Conservation (phyloP, 2,888 invertebrate genomes). For the Seira ritae region DNA sequence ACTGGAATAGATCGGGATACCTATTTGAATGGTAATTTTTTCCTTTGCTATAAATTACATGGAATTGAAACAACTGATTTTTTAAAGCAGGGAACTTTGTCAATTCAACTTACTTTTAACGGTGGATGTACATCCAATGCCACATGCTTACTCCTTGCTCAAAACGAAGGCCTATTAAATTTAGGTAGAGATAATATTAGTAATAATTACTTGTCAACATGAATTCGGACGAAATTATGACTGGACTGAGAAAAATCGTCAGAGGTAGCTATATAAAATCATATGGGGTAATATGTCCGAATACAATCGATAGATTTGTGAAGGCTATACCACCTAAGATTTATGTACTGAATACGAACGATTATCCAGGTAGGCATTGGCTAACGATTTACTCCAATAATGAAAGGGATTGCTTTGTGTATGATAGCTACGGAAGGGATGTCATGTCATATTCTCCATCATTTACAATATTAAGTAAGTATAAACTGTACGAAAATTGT, state of each 20-base stretch:
- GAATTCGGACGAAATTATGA: background rate
- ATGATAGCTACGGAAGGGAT: background rate
- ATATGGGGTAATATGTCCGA: background rate
- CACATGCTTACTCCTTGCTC: background rate
- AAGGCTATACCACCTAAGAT: background rate
- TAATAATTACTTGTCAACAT: background rate
- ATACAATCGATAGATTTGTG: background rate
- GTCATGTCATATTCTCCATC: background rate
- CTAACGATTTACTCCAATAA: background rate
- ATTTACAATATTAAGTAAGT: background rate
- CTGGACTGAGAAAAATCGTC: background rate
- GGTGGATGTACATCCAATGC: background rate
- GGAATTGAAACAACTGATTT: background rate
- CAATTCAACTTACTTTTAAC: background rate
- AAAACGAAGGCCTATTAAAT: background rate
- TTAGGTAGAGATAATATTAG: background rate
- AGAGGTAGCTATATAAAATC: background rate
- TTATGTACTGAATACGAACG: background rate
- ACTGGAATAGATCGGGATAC: background rate
- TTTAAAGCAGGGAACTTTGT: background rate
- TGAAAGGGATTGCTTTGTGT: background rate
- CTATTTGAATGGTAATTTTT: conserved; percentile 1
- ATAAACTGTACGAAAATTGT: background rate
- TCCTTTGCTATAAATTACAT: background rate
- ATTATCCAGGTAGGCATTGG: background rate